A percentile compares a stretch with the other conserved stretches of the same genome.
Conservation (phyloP, 2,797 vertebrate species). For the Apodemus agrarius region DNA sequence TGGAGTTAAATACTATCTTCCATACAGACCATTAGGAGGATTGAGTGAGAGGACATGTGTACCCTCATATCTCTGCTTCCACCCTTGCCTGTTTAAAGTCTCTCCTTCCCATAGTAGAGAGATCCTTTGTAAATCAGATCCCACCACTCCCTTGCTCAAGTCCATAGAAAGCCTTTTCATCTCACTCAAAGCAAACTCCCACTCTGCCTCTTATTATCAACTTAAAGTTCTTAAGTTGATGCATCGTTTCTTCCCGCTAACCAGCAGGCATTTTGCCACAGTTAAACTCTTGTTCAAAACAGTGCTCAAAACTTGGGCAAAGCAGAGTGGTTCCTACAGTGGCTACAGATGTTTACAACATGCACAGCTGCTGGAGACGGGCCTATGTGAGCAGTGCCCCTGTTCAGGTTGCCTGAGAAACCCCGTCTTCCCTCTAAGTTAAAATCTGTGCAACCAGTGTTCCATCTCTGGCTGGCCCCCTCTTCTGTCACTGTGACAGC, state of each 20-base stretch:
- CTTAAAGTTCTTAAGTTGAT: conserved; percentile 13
- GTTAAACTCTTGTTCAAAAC: conserved; percentile 23
- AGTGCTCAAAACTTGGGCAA: conserved; percentile 4
- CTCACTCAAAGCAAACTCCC: neutral
- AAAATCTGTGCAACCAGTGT: neutral
- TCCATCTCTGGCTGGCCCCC: neutral
- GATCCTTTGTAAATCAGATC: neutral
- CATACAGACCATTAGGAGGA: neutral
- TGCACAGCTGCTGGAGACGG: neutral
- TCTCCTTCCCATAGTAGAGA: neutral
- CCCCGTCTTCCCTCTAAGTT: neutral
- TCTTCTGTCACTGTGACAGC: neutral
- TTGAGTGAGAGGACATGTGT: conserved; percentile 12
- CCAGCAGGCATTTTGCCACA: neutral
- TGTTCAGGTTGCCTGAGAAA: neutral
- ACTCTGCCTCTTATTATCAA: neutral
- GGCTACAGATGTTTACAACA: conserved; percentile 38
- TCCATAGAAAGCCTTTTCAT: neutral
- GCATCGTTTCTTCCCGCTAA: neutral
- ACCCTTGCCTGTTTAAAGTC: neutral
- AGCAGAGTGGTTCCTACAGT: neutral
- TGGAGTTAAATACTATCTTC: neutral
- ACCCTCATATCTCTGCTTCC: neutral
- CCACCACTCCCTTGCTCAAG: neutral
- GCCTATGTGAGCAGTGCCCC: neutral